Evolutionary conservation across 1,140 invertebrate species (phyloP).

Genomic region (Solenopsis invicta): DNA sequence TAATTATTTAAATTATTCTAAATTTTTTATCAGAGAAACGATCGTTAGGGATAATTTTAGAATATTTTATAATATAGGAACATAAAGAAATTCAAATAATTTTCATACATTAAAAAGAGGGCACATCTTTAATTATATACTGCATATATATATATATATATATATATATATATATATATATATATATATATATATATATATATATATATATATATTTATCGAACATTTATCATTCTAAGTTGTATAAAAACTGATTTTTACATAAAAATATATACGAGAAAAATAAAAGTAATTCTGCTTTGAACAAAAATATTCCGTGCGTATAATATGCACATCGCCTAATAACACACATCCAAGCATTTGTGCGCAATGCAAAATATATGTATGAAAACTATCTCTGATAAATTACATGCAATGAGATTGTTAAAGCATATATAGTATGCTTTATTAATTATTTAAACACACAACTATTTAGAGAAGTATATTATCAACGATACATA

Average conservation of each 20-base stretch:
- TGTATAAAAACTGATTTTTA: constrained; percentile 55
- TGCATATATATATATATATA: constrained; percentile 20
- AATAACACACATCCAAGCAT: constrained; percentile 23
- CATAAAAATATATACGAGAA: constrained; percentile 15
- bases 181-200: not conserved
- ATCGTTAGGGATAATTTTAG: not conserved
- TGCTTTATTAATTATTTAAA: constrained; percentile 9
- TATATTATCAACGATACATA: constrained; percentile 34
- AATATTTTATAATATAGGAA: constrained; percentile 3
- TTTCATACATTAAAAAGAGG: constrained; percentile 60
- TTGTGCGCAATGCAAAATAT: constrained; percentile 6
- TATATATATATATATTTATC: not conserved
- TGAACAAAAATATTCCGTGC: constrained; percentile 17
- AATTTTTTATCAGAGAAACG: not conserved
- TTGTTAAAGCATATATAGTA: constrained; percentile 20
- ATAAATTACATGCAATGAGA: constrained; percentile 9
- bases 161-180: too few relatives aligned
- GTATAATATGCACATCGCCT: not conserved
- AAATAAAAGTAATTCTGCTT: constrained; percentile 12
- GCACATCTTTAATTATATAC: constrained; percentile 43
- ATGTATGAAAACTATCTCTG: constrained; percentile 22
- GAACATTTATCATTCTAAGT: constrained; percentile 24
- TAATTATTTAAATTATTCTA: not conserved
- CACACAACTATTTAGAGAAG: constrained; percentile 10
- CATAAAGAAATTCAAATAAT: constrained; percentile 31